phyloP scores from a whole-genome alignment of 2,113 vertebrate genomes.

The Gambusia holbrooki region DNA sequence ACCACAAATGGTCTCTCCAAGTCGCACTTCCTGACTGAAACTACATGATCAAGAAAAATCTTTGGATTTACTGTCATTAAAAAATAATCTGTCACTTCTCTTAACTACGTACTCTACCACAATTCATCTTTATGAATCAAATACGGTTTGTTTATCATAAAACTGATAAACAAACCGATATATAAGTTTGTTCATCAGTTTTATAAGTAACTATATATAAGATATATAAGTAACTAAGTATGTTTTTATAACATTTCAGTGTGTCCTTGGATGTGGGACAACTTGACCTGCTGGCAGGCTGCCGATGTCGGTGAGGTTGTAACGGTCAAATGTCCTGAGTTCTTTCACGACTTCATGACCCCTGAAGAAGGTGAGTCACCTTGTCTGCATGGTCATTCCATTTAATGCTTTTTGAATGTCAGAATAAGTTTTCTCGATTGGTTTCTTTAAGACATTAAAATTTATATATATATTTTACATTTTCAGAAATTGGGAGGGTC shows the following conservation, averaged over 20 bases:
- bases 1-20: not conserved
- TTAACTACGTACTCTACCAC: no score
- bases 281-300: conserved; percentile 94
- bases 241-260: conserved; percentile 59
- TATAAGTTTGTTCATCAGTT: no score
- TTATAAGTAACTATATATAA: no score
- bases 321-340: conserved; percentile 88
- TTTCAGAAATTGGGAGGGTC: conserved; percentile 82
- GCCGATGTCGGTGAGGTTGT: conserved; percentile 86
- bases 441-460: not conserved
- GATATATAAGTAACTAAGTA: no score
- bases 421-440: not conserved
- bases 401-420: not conserved
- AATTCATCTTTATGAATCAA: no score
- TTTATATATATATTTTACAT: not conserved
- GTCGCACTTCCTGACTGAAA: not conserved
- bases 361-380: conserved; percentile 86
- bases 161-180: no score
- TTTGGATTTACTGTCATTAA: no score
- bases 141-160: no score
- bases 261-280: conserved; percentile 96
- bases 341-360: conserved; percentile 86
- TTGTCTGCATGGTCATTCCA: not conserved
- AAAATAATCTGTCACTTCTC: no score
- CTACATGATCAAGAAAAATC: no score